These are phyloP conservation scores for Thermophis baileyi DNA, from an alignment of 2,113 vertebrate genomes.

Conservation along the genomic window DNA sequence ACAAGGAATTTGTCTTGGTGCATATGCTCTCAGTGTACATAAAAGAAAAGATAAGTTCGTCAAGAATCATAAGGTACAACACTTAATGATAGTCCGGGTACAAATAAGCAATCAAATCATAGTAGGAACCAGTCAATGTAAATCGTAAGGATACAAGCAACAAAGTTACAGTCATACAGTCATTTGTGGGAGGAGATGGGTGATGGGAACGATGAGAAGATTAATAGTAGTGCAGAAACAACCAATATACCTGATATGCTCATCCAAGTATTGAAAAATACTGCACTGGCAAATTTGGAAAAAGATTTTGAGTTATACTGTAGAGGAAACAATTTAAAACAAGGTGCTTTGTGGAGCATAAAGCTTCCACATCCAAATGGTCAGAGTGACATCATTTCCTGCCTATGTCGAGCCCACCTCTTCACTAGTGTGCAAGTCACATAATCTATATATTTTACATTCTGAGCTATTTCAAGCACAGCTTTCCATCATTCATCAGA, in stretches of 20 bases:
- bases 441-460: neutral
- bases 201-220: no score
- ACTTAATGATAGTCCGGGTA: no score
- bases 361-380: neutral
- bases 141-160: no score
- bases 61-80: no score
- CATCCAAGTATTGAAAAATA: neutral
- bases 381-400: neutral
- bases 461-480: neutral
- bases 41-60: no score
- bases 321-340: neutral
- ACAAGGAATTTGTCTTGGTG: no score
- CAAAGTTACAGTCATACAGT: no score
- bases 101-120: no score
- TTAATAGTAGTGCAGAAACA: no score
- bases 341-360: neutral
- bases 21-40: no score
- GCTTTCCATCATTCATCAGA: neutral
- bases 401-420: neutral
- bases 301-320: neutral
- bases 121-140: no score
- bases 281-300: neutral
- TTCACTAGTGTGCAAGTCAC: neutral
- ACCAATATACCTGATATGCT: neutral
- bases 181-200: no score